Percentiles rank a stretch among this genome's conserved stretches.
Conservation (phyloP, 2,113 vertebrate genomes). For the Gracilinanus agilis region DNA sequence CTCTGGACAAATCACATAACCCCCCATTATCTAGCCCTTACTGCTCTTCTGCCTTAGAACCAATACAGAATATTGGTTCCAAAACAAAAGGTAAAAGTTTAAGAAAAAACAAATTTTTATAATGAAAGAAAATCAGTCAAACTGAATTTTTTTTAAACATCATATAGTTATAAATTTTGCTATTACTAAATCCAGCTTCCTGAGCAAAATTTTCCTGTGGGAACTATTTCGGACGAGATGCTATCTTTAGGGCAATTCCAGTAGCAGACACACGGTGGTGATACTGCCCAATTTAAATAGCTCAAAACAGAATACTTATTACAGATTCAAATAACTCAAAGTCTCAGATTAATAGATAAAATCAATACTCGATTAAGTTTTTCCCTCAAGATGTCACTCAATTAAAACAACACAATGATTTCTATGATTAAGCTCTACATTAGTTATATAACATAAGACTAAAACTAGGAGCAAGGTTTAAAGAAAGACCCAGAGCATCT, state of each 20-base stretch:
- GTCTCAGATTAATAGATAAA: neutral
- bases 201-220: neutral
- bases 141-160: neutral
- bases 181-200: neutral
- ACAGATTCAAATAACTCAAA: neutral
- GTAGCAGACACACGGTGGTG: neutral
- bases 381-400: neutral
- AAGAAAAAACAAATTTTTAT: neutral
- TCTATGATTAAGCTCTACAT: neutral
- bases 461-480: constrained; percentile 62
- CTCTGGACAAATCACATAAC: no score
- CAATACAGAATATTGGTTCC: no score
- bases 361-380: neutral
- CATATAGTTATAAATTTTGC: neutral
- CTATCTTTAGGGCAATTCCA: neutral
- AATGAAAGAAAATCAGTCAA: neutral
- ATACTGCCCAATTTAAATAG: neutral
- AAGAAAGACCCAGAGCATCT: constrained; percentile 29
- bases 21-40: no score
- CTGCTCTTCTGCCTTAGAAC: no score
- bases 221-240: neutral
- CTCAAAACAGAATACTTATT: neutral
- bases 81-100: no score
- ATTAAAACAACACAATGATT: neutral
- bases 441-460: neutral